Percentiles rank a stretch among this genome's conserved stretches.
Evolutionary conservation across 2,113 vertebrate genomes (phyloP).

Genomic region (Chunga burmeisteri): DNA sequence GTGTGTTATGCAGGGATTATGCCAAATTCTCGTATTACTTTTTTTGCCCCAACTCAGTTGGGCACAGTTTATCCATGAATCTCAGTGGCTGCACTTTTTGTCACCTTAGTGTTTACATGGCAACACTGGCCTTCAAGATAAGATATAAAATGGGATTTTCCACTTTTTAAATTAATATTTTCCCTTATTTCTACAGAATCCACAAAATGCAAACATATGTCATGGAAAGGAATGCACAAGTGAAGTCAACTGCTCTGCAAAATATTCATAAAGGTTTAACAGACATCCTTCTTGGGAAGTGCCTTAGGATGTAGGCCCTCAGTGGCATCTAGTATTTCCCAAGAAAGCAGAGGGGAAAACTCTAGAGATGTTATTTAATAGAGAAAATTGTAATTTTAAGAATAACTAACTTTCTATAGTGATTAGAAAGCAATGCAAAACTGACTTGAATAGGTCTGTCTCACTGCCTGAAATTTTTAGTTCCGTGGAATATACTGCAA

Average conservation of each 20-base stretch:
- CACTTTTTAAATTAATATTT: neutral
- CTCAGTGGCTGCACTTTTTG: neutral
- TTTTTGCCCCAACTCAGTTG: neutral
- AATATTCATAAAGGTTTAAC: neutral
- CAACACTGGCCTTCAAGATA: neutral
- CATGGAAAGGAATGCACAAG: neutral
- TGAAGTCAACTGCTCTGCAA: neutral
- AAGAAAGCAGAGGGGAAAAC: neutral
- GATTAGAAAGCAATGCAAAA: neutral
- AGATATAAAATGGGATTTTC: neutral
- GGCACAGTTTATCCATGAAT: neutral
- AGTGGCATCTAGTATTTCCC: neutral
- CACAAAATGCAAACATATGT: neutral
- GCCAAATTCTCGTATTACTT: too few species aligned
- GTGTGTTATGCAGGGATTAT: neutral
- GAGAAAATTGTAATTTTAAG: too few species aligned
- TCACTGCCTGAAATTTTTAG: neutral
- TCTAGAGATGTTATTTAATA: neutral
- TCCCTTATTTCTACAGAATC: neutral
- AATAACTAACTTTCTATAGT: neutral
- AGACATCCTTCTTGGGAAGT: neutral
- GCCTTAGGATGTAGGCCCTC: neutral
- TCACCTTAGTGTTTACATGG: neutral
- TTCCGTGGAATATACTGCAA: neutral
- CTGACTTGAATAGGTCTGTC: neutral